Evolutionary conservation across 2,888 invertebrate species (phyloP).

Genomic region (Aelia acuminata): DNA sequence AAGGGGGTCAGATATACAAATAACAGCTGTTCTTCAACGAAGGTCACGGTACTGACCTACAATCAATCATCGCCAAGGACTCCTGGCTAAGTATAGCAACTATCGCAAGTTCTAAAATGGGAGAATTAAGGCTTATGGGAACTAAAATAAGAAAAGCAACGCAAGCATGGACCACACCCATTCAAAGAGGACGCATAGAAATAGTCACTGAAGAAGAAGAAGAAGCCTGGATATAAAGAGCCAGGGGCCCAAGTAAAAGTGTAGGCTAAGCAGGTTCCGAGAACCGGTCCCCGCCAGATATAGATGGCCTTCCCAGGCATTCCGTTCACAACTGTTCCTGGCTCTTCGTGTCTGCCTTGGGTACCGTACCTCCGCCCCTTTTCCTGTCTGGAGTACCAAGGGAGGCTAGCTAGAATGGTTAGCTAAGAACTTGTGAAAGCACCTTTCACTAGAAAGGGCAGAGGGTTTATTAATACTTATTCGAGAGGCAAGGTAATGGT

Average conservation of each 20-base stretch:
- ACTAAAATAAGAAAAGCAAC: background rate
- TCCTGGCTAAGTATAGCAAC: background rate
- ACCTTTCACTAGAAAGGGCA: background rate
- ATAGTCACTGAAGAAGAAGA: background rate
- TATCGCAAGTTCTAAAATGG: background rate
- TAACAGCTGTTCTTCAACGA: background rate
- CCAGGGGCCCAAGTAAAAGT: slow-evolving; percentile 27
- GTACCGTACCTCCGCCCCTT: background rate
- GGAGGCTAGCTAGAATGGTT: no score
- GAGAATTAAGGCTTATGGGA: background rate
- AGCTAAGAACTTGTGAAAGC: background rate
- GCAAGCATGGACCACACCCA: background rate
- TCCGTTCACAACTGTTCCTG: slow-evolving; percentile 45
- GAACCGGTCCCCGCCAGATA: slow-evolving; percentile 42
- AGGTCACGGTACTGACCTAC: slow-evolving; percentile 20
- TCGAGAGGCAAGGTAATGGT: background rate
- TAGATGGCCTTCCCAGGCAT: slow-evolving; percentile 46
- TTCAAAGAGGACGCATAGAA: background rate
- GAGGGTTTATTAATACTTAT: background rate
- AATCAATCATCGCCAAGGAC: slow-evolving; percentile 8
- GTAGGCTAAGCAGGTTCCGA: slow-evolving; percentile 46
- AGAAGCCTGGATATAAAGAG: background rate
- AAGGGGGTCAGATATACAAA: background rate
- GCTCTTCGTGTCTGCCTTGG: background rate
- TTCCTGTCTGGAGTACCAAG: background rate